Evolutionary conservation across 1,140 invertebrate genomes (phyloP), one percentile per base, ranked within the genome.

Genomic region (Leptopilina boulardi): DNA sequence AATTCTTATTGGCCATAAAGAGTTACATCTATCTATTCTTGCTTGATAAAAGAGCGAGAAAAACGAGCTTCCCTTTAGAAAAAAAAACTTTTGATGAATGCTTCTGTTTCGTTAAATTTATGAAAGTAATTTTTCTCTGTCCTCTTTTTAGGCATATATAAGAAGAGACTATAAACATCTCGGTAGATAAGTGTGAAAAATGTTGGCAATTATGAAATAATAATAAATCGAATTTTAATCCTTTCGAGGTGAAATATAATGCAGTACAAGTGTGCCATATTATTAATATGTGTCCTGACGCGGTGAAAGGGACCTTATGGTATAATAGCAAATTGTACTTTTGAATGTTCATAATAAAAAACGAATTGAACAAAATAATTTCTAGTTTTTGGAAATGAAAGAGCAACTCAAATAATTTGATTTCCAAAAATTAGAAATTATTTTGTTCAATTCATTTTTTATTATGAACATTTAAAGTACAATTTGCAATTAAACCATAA

Each of bases 61-160:
- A 66, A 66, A 66, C 59, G 59, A 66, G 59, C 59, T 66, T 30
- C 26, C 15, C 8, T 4, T 26, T 38, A 6, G 4, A 30, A 8
- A 26, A n/a, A n/a, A 66, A 30, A 30, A 30, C 26, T 66, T 30
- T 34, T 66, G 59, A 66, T 30, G 26, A 66, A 66, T 66, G 23
- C 13, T 66, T 66, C 23, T 66, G 21, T 66, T 66, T 66, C 26
- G 23, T 30, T 30, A 66, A 66, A 66, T 26, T 66, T 26, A 66
- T 66, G 56, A n/a, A 66, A 66, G 56, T 66, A 66, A 66, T 66
- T 13, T 11, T 30, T 66, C 23, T 30, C 26, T 66, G 56, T 66
- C 56, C 3, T 11, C 56, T 66, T 66, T 30, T 30, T 66, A 66
- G 23, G 56, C 56, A 30, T 59, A 21, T 2, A 11, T 15, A 66